A percentile compares a stretch with the other conserved stretches of the same genome.
phyloP scores from a whole-genome alignment of 2,888 invertebrate genomes.

The Amaurobius ferox region DNA sequence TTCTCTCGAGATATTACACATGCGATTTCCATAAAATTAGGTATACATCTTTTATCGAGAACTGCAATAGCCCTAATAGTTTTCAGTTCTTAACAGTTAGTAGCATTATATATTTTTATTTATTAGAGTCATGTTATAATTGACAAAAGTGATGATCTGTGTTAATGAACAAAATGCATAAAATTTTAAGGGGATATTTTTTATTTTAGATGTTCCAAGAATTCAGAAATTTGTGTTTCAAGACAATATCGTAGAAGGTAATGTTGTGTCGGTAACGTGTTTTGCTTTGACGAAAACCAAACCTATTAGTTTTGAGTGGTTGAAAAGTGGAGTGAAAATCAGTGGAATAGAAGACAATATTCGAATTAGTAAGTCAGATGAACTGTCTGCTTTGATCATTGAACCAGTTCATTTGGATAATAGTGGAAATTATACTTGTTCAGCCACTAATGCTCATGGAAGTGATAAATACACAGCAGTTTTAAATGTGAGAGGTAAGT shows the following conservation, averaged over 20 bases:
- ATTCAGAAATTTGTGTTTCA: conserved; percentile 62
- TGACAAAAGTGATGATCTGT: no score
- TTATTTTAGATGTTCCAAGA: conserved; percentile 45
- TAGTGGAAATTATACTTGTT: conserved; percentile 73
- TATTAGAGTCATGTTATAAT: no score
- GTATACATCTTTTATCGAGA: no score
- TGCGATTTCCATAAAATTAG: no score
- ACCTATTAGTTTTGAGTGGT: conserved; percentile 49
- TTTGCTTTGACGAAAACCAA: conserved; percentile 35
- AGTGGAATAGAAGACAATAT: conserved; percentile 12
- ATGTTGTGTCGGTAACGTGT: conserved; percentile 50
- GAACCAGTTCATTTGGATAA: conserved; percentile 26
- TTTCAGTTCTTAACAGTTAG: no score
- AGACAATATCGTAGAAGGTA: conserved; percentile 54
- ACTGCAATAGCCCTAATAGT: no score
- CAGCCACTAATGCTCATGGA: conserved; percentile 56
- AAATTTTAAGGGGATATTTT: neutral
- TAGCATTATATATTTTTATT: no score
- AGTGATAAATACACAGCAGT: conserved; percentile 39
- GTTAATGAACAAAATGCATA: no score
- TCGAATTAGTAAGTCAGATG: conserved; percentile 37
- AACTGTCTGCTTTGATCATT: conserved; percentile 45
- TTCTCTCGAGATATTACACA: no score
- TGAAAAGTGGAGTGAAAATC: conserved; percentile 32
- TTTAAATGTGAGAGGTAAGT: conserved; percentile 57